Evolutionary conservation across 2,888 invertebrate species (phyloP), one percentile per base, ranked within the genome.

Genomic region (Alviniconcha strummeri): DNA sequence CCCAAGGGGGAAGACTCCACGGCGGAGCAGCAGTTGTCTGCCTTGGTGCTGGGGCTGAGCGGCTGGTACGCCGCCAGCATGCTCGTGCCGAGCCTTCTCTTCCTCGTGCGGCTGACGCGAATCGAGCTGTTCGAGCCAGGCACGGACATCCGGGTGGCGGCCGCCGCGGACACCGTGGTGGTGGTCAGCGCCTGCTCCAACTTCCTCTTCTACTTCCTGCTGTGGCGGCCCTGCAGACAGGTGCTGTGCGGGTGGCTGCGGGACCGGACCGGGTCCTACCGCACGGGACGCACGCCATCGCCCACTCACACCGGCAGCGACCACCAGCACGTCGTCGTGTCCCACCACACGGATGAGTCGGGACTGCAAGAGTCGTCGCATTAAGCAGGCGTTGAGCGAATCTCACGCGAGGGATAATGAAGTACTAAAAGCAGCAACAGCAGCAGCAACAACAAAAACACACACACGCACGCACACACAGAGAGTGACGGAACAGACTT

Each of bases 151-250:
- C 81, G 81, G 56, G 64, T 64, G 52, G 81, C 81, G 2, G 81
- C 75, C 36, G 81, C 56, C 36, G 75, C 64, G 8, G 81, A 81
- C 75, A 75, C 75, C 1, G n/a, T 81, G 54, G 81, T 81, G 75
- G 64, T 74, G n/a, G 60, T 75, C 64, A 64, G 81, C 75, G 56
- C 57, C 74, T 74, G 75, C 54, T 71, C 81, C 75, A 81, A 81
- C 81, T 75, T 74, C 54, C 5, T 81, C 75, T 81, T 81, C 64
- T 81, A 81, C 81, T 81, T 81, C 81, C 75, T 81, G 64, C 64
- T 84, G 77, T 84, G 82, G 82, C 36, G 81, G 11, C 75, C 81
- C 52, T 81, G 75, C 74, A 11, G 64, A 13, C 74, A 75, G 60
- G 75, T 19, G 60, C 11, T 81, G 75, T 60, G 56, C 6, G 64